Evolutionary conservation across 1,140 invertebrate species (phyloP).

Genomic region (Solenopsis invicta): DNA sequence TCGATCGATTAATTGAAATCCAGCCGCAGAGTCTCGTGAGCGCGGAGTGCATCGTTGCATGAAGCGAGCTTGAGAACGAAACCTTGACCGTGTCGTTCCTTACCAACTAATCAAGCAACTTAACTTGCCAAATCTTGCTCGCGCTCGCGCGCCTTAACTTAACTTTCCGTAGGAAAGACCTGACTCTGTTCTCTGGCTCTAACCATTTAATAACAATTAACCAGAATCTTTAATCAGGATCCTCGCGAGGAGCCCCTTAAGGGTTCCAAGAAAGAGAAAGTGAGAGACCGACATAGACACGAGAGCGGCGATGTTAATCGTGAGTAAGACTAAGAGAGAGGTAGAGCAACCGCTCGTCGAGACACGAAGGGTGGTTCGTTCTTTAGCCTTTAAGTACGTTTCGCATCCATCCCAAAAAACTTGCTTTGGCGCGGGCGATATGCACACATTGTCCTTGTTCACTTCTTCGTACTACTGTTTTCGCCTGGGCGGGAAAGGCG

Average conservation of each 20-base stretch:
- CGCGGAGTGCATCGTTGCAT: slow-evolving; percentile 44
- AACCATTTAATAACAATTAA: slow-evolving; percentile 33
- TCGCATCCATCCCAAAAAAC: slow-evolving; percentile 76
- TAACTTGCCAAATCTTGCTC: slow-evolving; percentile 37
- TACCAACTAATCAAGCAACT: slow-evolving; percentile 30
- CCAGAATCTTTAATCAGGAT: slow-evolving; percentile 27
- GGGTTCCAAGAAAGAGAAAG: slow-evolving; percentile 32
- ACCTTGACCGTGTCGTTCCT: slow-evolving; percentile 43
- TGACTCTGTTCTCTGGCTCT: not conserved
- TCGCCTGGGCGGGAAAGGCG: slow-evolving; percentile 73
- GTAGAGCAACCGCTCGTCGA: slow-evolving; percentile 73
- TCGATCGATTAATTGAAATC: slow-evolving; percentile 55
- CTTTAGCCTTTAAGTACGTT: slow-evolving; percentile 77
- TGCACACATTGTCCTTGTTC: slow-evolving; percentile 76
- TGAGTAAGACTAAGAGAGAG: slow-evolving; percentile 67
- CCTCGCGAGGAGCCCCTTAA: slow-evolving; percentile 37
- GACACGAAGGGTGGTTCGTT: slow-evolving; percentile 75
- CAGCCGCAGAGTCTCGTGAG: slow-evolving; percentile 1
- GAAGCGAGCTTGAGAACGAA: slow-evolving; percentile 51
- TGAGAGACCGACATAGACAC: slow-evolving; percentile 59
- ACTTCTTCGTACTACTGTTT: slow-evolving; percentile 73
- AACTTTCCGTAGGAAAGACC: not conserved
- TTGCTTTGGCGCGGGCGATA: slow-evolving; percentile 80
- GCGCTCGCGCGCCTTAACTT: slow-evolving; percentile 11
- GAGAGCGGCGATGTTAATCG: slow-evolving; percentile 72